Base-by-base conservation (phyloP, 2,797 vertebrate genomes). In the Strix occidentalis region DNA sequence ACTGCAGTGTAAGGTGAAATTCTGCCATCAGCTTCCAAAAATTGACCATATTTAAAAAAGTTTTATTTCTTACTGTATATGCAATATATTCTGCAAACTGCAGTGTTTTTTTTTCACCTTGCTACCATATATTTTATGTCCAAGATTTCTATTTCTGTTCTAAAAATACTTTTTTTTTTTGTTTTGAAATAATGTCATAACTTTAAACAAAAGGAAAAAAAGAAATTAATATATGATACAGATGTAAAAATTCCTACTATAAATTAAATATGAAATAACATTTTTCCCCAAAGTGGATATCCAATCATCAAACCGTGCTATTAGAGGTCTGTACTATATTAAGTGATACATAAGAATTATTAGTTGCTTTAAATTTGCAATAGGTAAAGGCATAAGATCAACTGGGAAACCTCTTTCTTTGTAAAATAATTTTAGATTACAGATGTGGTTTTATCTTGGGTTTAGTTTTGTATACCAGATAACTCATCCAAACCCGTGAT, bases 1-100 rank as follows among this genome's bases (percentile, higher is more conserved):
- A 51, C 0, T 0, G 4, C 9, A 81, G 12, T 0, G 4, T 15
- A 46, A 64, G 5, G 17, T 11, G 78, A 81, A 92, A 65, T 61
- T 81, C 45, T 84, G 11, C 9, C 60, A 35, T 50, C 19, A 39
- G 6, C 10, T 51, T 23, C 35, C 26, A 29, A 64, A 5, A 0
- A 0, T 5, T 66, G 26, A 58, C 12, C 5, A 54, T 8, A 58
- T 63, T 56, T 74, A 16, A 13, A 84, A 56, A 48, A 43, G 0
- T 3, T 71, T 70, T 17, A 1, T 75, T 74, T 78, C 35, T 60
- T 71, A 63, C 6, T 51, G 10, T 13, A 14, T 5, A n/a, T 37
- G 14, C 2, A 50, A 45, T 28, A 25, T 45, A n/a, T 29, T 76
- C 58, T 72, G 8, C 9, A 72, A 50, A 89, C n/a, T 46, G 7